A percentile compares a stretch with the other conserved stretches of the same genome.
Evolutionary conservation across 2,113 vertebrate genomes (phyloP).

Genomic region (Balaeniceps rex): DNA sequence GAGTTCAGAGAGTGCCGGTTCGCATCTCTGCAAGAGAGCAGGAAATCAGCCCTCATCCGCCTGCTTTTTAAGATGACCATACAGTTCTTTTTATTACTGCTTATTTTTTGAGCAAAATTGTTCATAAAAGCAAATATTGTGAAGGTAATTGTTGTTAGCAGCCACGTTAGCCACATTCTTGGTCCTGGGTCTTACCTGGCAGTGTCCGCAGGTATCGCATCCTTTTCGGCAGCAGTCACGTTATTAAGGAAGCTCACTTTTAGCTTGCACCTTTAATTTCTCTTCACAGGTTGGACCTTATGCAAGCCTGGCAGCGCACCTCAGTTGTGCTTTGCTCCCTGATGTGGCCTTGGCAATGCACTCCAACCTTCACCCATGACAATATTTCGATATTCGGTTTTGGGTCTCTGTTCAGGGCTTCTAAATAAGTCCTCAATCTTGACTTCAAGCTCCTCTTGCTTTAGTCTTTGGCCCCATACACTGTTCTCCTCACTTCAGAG

Average conservation of each 20-base stretch:
- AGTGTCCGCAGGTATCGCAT: neutral
- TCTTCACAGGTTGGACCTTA: neutral
- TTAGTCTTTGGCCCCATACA: neutral
- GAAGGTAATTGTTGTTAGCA: neutral
- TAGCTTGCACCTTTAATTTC: neutral
- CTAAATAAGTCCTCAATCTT: neutral
- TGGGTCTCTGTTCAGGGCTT: neutral
- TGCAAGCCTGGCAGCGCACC: neutral
- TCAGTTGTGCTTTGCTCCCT: neutral
- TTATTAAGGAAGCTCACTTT: neutral
- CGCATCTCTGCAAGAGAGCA: accelerated
- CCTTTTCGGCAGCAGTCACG: neutral
- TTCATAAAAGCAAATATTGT: neutral
- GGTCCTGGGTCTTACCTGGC: neutral
- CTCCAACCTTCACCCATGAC: neutral
- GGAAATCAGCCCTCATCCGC: accelerated
- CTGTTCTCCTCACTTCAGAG: neutral
- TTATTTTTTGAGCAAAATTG: neutral
- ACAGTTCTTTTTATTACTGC: neutral
- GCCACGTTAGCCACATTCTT: accelerated
- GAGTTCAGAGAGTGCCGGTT: neutral
- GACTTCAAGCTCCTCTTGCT: neutral
- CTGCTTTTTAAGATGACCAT: neutral
- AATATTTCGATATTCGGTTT: accelerated
- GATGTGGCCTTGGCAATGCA: neutral